Evolutionary conservation across 2,113 vertebrate species (phyloP), one percentile per base, ranked within the genome.

Genomic region (Eleginops maclovinus): DNA sequence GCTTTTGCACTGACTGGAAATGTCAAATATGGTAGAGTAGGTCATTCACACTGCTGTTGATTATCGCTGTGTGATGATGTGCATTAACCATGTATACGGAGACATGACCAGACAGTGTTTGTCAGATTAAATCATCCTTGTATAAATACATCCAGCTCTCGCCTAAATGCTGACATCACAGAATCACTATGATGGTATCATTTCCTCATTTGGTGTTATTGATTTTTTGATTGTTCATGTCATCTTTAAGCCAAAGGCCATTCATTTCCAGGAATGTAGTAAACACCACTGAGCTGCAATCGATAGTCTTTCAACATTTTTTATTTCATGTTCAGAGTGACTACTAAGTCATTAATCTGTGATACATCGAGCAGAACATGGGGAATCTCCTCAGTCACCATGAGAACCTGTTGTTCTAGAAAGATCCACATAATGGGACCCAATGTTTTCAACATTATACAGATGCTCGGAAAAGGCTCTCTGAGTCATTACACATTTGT

Each of bases 401-500:
- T 19, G 2, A 21, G 67, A 7, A 36, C 43, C 19, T 5, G 59
- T 40, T 43, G 55, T 43, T 54, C 17, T n/a, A 28, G 1, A 58
- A 17, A 21, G 54, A 70, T 72, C 53, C 31, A n/a, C 62, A 24
- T 75, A 75, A 76, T 84, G 31, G 79, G 67, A 19, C 58, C 55
- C 36, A 17, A 67, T 51, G 40, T 79, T 44, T 83, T 82, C 46
- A 81, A 17, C 59, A 36, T 60, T 17, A 49, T 15, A 55, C 71
- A 70, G 62, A 72, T 59, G 49, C 63, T 77, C 53, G 4, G 9
- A 79, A 66, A 79, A 66, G 72, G 47, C 77, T 16, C 74, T 84
- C 40, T 87, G 85, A 82, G 59, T 84, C 79, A 80, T 41, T 43
- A 3, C 78, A 22, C 65, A 9, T 62, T 62, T 63, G 61, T 77